A percentile compares a stretch with the other conserved stretches of the same genome.
Evolutionary conservation across 2,888 invertebrate genomes (phyloP).

Genomic region (Cancer borealis): DNA sequence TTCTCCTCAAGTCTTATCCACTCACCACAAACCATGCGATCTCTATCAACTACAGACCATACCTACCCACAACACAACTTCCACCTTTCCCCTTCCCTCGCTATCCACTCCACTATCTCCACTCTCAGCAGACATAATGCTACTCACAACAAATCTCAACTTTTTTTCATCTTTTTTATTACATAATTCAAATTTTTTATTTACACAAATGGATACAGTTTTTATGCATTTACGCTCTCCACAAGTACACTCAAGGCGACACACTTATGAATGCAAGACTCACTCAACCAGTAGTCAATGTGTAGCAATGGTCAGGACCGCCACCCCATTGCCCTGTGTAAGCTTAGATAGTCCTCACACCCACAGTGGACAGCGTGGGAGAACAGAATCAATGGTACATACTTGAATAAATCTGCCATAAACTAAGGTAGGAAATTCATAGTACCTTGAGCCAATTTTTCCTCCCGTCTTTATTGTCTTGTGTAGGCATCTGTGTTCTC

Average conservation of each 20-base stretch:
- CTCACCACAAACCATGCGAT: background rate
- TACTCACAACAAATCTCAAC: too few relatives aligned
- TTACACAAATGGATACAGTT: background rate
- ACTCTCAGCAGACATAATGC: too few relatives aligned
- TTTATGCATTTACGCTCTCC: background rate
- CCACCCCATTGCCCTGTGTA: background rate
- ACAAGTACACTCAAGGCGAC: background rate
- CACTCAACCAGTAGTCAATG: background rate
- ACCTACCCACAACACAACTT: background rate
- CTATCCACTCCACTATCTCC: too few relatives aligned
- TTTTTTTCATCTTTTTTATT: background rate
- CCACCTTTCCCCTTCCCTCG: background rate
- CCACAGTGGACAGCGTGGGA: background rate
- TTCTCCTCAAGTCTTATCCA: background rate
- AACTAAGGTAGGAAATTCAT: background rate
- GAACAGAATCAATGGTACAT: background rate
- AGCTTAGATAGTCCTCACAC: background rate
- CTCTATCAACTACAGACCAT: background rate
- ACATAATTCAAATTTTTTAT: background rate
- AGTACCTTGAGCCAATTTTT: background rate
- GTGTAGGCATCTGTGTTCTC: background rate
- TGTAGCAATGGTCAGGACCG: too few relatives aligned
- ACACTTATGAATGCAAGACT: background rate
- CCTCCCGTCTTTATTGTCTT: background rate
- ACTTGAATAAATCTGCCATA: background rate